Conservation (phyloP, 2,797 vertebrate species). For the Anniella stebbinsi region DNA sequence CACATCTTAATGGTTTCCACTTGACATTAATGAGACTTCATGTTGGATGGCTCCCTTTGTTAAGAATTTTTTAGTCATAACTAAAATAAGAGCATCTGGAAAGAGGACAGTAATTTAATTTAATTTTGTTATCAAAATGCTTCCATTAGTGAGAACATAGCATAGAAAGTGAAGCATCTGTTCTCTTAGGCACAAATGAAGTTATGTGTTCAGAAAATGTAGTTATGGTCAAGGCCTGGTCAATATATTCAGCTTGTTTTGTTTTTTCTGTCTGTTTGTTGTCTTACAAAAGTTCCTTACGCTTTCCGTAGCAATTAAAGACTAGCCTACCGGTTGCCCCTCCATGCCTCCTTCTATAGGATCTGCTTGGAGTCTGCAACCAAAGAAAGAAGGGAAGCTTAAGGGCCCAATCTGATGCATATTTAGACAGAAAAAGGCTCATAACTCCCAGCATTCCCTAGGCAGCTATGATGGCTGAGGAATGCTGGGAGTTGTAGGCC, state of each 20-base stretch:
- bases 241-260: background rate
- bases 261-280: background rate
- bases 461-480: too few relatives aligned
- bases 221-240: slow-evolving; percentile 3
- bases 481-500: too few relatives aligned
- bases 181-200: slow-evolving; percentile 3
- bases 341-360: background rate
- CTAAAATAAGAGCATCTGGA: slow-evolving; percentile 13
- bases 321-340: too few relatives aligned
- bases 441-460: too few relatives aligned
- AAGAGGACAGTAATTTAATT: slow-evolving; percentile 19
- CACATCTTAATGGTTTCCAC: background rate
- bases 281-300: background rate
- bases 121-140: slow-evolving; percentile 6
- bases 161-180: background rate
- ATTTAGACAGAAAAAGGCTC: too few relatives aligned
- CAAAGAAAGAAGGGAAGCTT: background rate
- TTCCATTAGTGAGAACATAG: slow-evolving; percentile 9
- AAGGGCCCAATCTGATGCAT: too few relatives aligned
- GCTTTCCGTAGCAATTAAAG: background rate
- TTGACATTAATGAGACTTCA: background rate
- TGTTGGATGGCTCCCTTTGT: background rate
- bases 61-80: background rate
- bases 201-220: slow-evolving; percentile 10
- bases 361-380: background rate